phyloP scores from a whole-genome alignment of 2,113 vertebrate species.

The Butorides virescens region DNA sequence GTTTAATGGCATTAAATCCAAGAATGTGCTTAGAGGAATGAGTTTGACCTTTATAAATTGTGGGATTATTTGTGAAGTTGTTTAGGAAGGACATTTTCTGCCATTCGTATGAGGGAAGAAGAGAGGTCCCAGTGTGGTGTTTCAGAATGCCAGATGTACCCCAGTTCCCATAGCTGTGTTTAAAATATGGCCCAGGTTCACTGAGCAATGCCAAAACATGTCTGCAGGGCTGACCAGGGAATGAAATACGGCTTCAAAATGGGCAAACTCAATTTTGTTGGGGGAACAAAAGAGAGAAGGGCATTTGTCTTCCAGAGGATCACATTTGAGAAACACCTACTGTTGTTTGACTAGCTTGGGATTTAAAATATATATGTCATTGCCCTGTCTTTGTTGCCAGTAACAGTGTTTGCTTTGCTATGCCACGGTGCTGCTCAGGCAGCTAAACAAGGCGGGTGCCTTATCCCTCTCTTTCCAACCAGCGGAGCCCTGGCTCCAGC shows the following conservation, averaged over 20 bases:
- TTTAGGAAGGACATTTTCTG: neutral
- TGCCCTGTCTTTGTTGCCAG: neutral
- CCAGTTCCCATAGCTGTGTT: neutral
- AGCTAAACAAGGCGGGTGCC: accelerated
- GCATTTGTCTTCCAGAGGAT: neutral
- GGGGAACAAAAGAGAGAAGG: neutral
- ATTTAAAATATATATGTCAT: neutral
- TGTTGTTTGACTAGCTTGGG: neutral
- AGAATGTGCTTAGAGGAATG: neutral
- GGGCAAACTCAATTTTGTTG: neutral
- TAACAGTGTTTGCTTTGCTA: neutral
- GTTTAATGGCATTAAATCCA: neutral
- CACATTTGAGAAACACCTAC: constrained; percentile 6
- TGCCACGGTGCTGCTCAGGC: neutral
- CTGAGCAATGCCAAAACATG: neutral
- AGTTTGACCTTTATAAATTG: neutral
- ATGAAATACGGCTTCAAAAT: neutral
- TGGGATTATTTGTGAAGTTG: neutral
- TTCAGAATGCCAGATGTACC: neutral
- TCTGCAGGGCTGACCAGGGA: neutral
- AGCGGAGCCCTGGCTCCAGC: neutral
- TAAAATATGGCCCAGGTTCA: neutral
- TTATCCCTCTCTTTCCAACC: neutral
- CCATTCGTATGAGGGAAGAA: neutral
- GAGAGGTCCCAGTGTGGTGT: neutral